phyloP scores from a whole-genome alignment of 2,797 vertebrate species.

The Fundulus diaphanus region DNA sequence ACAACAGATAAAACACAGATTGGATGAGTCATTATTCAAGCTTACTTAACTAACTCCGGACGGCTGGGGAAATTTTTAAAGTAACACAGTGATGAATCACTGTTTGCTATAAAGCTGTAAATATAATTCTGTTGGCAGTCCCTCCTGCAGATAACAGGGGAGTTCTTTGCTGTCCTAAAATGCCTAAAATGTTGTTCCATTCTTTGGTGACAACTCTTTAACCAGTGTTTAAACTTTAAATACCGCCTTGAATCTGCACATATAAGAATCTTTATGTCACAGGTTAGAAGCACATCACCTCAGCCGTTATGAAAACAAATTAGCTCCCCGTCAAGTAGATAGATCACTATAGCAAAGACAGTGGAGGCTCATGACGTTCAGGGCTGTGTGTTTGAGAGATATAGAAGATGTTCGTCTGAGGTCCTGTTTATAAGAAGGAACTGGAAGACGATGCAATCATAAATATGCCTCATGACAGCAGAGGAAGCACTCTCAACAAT shows the following conservation, averaged over 20 bases:
- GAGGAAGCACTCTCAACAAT: conserved; percentile 37
- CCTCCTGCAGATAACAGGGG: conserved; percentile 16
- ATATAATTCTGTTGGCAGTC: conserved; percentile 6
- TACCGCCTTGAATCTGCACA: neutral
- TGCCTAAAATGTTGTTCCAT: conserved; percentile 15
- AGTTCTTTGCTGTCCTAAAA: conserved; percentile 4
- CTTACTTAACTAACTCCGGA: conserved; percentile 12
- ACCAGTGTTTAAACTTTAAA: conserved; percentile 19
- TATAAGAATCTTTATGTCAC: conserved; percentile 31
- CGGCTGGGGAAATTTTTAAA: conserved; percentile 35
- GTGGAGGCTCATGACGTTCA: conserved; percentile 20
- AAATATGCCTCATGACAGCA: conserved; percentile 40
- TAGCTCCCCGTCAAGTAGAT: conserved; percentile 20
- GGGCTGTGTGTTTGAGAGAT: neutral
- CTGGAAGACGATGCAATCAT: conserved; percentile 26
- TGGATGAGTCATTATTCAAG: conserved; percentile 36
- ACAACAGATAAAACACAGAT: conserved; percentile 32
- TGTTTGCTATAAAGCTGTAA: conserved; percentile 16
- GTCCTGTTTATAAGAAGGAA: conserved; percentile 1
- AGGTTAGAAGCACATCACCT: conserved; percentile 25
- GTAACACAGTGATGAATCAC: conserved; percentile 29
- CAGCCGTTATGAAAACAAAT: conserved; percentile 36
- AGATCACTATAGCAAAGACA: conserved; percentile 16
- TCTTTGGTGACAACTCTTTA: conserved; percentile 11
- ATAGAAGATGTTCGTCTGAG: conserved; percentile 1